Percentiles rank a stretch among this genome's conserved stretches.
Evolutionary conservation across 2,888 invertebrate genomes (phyloP).

Genomic region (Drosophila prolongata): DNA sequence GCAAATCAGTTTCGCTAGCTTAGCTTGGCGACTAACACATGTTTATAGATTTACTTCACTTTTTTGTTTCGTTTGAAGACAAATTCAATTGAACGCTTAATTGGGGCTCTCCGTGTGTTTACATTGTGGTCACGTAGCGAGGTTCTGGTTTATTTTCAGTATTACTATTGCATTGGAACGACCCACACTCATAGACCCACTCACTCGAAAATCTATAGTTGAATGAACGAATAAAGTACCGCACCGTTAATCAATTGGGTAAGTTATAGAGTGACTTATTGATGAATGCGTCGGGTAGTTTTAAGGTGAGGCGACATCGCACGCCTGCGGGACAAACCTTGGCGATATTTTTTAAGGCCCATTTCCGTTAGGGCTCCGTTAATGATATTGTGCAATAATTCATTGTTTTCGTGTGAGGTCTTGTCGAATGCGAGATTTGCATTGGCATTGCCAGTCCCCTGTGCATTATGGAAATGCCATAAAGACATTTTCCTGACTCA

Average conservation of each 20-base stretch:
- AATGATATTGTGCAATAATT: conserved; percentile 54
- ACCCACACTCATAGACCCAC: conserved; percentile 41
- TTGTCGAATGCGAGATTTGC: conserved; percentile 21
- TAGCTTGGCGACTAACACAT: conserved; percentile 7
- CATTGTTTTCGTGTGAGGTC: conserved; percentile 42
- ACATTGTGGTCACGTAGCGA: conserved; percentile 59
- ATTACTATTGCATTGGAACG: conserved; percentile 42
- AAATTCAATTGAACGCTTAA: conserved; percentile 32
- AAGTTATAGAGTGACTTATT: conserved; percentile 46
- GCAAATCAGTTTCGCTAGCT: conserved; percentile 5
- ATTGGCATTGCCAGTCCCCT: conserved; percentile 12
- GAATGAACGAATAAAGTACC: conserved; percentile 32
- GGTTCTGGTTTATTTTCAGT: conserved; percentile 42
- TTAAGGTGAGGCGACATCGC: conserved; percentile 37
- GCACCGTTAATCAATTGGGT: conserved; percentile 35
- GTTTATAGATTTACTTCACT: neutral
- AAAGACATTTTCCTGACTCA: conserved; percentile 31
- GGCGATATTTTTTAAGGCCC: conserved; percentile 49
- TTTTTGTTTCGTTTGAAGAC: conserved; percentile 11
- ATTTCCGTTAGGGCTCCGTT: conserved; percentile 57
- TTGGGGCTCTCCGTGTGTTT: conserved; percentile 46
- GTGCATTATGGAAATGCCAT: conserved; percentile 48
- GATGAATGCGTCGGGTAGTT: conserved; percentile 30
- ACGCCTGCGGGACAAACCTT: conserved; percentile 36
- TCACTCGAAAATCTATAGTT: conserved; percentile 29